Evolutionary conservation across 2,797 vertebrate species (phyloP).

Genomic region (Sebastes vulpes): DNA sequence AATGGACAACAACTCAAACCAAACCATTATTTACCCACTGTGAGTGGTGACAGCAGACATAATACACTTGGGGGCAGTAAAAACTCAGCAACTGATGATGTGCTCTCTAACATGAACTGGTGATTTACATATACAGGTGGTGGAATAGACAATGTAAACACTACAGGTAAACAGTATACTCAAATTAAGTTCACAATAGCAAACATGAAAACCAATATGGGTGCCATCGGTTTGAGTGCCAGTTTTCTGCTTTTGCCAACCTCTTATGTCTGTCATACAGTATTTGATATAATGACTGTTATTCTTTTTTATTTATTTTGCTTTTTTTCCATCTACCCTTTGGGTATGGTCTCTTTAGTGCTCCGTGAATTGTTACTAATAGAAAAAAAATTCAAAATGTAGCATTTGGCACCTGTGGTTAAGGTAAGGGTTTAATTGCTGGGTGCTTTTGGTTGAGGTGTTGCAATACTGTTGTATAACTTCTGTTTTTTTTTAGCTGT

Average conservation of each 20-base stretch:
- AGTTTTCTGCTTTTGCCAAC: background rate
- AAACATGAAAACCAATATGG: background rate
- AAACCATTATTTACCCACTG: background rate
- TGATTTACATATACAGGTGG: background rate
- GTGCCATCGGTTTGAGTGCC: background rate
- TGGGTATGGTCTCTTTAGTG: background rate
- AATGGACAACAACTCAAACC: background rate
- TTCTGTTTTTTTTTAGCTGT: background rate
- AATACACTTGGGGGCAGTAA: conserved; percentile 30
- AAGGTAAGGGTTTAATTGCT: background rate
- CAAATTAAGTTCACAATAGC: background rate
- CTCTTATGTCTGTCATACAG: background rate
- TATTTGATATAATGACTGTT: background rate
- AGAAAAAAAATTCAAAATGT: background rate
- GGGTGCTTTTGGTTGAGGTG: background rate
- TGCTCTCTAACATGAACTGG: background rate
- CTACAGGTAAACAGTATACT: background rate
- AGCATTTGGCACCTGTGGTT: background rate
- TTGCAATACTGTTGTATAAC: background rate
- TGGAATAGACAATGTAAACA: background rate
- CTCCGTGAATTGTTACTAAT: background rate
- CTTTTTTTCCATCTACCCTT: background rate
- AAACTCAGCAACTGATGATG: background rate
- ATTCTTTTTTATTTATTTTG: background rate
- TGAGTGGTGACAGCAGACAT: background rate